A percentile compares a stretch with the other conserved stretches of the same genome.
Conservation (phyloP, 1,140 invertebrate genomes). For the Bombus pascuorum region DNA sequence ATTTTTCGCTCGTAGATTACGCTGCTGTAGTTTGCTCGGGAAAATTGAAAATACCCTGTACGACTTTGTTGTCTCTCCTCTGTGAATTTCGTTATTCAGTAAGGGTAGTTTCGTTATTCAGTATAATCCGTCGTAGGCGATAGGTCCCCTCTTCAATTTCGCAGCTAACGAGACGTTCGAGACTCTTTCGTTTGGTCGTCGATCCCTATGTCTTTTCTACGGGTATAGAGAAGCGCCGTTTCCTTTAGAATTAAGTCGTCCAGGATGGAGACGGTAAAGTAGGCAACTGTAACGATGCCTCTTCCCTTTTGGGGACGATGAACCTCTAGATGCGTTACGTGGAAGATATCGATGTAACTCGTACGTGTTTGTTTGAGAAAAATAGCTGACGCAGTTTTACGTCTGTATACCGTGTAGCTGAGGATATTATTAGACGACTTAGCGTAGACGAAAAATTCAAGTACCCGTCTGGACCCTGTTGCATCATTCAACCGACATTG, state of each 20-base stretch:
- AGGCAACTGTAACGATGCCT: not conserved
- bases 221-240: not conserved
- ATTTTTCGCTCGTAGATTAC: too few relatives aligned
- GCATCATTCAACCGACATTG: not conserved
- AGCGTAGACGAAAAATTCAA: not conserved
- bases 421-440: not conserved
- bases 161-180: not conserved
- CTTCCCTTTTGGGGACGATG: not conserved
- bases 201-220: too few relatives aligned
- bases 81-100: not conserved
- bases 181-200: not conserved
- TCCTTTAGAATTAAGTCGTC: not conserved
- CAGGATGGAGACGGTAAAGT: not conserved
- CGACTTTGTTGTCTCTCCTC: too few relatives aligned
- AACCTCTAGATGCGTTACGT: not conserved
- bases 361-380: not conserved
- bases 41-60: not conserved
- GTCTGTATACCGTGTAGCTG: not conserved
- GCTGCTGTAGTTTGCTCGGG: too few relatives aligned
- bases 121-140: not conserved
- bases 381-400: not conserved
- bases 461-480: not conserved
- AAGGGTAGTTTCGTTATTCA: not conserved
- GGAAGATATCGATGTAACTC: not conserved
- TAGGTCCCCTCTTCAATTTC: not conserved